Evolutionary conservation across 2,888 invertebrate species (phyloP).

Genomic region (Morpho helenor): DNA sequence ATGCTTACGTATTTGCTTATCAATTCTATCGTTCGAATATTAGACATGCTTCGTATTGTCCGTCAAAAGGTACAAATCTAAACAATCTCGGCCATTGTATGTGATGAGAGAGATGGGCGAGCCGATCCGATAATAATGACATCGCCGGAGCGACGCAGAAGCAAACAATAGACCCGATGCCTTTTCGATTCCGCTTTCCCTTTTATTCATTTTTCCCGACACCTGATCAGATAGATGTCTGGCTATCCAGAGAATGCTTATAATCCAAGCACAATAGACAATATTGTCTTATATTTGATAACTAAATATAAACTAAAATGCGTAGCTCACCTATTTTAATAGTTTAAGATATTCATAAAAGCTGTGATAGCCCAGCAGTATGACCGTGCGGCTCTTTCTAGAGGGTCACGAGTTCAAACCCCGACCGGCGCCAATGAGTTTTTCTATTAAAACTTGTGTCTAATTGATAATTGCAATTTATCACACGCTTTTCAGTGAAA

Average conservation of each 20-base stretch:
- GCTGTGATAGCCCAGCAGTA: no score
- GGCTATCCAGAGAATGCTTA: constrained; percentile 13
- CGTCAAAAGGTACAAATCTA: constrained; percentile 26
- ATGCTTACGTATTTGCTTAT: constrained; percentile 17
- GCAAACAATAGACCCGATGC: constrained; percentile 57
- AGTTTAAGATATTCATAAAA: not conserved
- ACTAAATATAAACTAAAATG: no score
- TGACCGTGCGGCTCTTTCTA: no score
- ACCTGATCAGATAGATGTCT: constrained; percentile 14
- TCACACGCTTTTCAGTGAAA: no score
- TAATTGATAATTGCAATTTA: no score
- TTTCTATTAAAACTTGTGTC: no score
- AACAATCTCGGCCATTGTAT: constrained; percentile 63
- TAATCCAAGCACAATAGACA: constrained; percentile 22
- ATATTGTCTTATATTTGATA: constrained; percentile 18
- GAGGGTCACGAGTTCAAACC: no score
- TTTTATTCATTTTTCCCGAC: constrained; percentile 43
- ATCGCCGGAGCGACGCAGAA: constrained; percentile 54
- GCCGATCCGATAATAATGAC: constrained; percentile 46
- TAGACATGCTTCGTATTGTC: constrained; percentile 21
- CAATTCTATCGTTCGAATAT: constrained; percentile 15
- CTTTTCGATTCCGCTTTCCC: constrained; percentile 65
- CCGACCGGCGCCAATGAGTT: no score
- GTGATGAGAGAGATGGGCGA: constrained; percentile 38
- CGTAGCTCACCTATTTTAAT: not conserved